Conservation (phyloP, 2,888 invertebrate species). For the Acanthacorydalis orientalis region DNA sequence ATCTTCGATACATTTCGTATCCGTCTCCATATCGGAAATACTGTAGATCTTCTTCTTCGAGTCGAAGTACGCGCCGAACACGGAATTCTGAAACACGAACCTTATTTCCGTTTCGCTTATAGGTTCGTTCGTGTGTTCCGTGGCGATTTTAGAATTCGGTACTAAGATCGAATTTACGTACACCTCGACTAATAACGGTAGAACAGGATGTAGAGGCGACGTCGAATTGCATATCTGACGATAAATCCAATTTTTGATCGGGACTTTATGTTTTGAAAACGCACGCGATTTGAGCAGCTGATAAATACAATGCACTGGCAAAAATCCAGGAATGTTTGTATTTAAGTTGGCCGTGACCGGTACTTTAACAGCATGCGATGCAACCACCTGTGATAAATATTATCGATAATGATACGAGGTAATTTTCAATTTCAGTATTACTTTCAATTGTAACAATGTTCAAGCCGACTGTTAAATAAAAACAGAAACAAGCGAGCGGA, state of each 20-base stretch:
- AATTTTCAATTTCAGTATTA: too few relatives aligned
- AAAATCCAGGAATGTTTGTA: slow-evolving; percentile 75
- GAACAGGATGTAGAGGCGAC: slow-evolving; percentile 82
- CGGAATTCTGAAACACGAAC: slow-evolving; percentile 62
- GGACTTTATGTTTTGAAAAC: slow-evolving; percentile 90
- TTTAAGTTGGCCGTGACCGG: slow-evolving; percentile 82
- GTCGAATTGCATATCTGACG: slow-evolving; percentile 77
- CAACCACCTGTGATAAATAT: slow-evolving; percentile 50
- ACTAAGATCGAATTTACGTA: slow-evolving; percentile 84
- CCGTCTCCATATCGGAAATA: slow-evolving; percentile 36
- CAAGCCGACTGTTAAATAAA: too few relatives aligned
- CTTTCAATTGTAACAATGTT: too few relatives aligned
- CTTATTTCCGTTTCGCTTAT: slow-evolving; percentile 81
- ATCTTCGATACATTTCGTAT: slow-evolving; percentile 27
- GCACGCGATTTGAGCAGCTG: slow-evolving; percentile 85
- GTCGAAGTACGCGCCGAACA: slow-evolving; percentile 57
- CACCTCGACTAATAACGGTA: slow-evolving; percentile 85
- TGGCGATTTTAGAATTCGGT: slow-evolving; percentile 41
- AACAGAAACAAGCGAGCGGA: neutral
- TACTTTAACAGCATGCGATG: slow-evolving; percentile 89
- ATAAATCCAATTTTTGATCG: slow-evolving; percentile 94
- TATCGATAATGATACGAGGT: too few relatives aligned
- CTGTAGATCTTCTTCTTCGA: slow-evolving; percentile 30
- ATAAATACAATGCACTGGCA: slow-evolving; percentile 93
- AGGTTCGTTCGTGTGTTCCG: slow-evolving; percentile 79